Conservation (phyloP, 2,797 vertebrate genomes). For the Danio tinwini region DNA sequence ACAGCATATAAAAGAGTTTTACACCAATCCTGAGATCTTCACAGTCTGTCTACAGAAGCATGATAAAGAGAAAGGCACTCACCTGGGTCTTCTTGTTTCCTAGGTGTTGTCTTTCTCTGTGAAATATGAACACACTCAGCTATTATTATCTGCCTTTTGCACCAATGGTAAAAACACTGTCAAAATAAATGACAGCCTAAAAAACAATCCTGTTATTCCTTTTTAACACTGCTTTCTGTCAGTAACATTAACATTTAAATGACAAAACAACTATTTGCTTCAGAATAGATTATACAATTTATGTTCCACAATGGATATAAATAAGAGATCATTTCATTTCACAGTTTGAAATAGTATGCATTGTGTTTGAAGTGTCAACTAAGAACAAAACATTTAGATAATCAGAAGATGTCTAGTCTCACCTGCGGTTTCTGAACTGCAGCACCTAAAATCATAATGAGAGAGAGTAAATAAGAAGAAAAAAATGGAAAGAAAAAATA, state of each 20-base stretch:
- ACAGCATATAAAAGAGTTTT: neutral
- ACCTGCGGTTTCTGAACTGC: slow-evolving; percentile 62
- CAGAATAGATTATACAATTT: neutral
- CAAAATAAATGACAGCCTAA: neutral
- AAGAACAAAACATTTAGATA: neutral
- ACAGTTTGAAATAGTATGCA: neutral
- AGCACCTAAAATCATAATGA: slow-evolving; percentile 86
- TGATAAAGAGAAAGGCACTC: slow-evolving; percentile 60
- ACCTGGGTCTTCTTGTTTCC: slow-evolving; percentile 69
- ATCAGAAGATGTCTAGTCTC: neutral
- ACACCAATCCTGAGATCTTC: neutral
- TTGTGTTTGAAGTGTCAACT: neutral
- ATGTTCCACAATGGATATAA: neutral
- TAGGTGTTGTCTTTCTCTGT: slow-evolving; percentile 67
- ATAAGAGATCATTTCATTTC: neutral
- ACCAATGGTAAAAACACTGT: neutral
- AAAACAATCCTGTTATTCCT: neutral
- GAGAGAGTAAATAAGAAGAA: slow-evolving; percentile 9
- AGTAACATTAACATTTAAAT: neutral
- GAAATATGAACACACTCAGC: slow-evolving; percentile 39
- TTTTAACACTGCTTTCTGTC: neutral
- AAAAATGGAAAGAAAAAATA: neutral
- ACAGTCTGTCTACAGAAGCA: slow-evolving; percentile 10
- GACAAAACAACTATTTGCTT: neutral
- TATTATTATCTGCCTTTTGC: neutral